Evolutionary conservation across 2,113 vertebrate genomes (phyloP).

Genomic region (Lophochroa leadbeateri): DNA sequence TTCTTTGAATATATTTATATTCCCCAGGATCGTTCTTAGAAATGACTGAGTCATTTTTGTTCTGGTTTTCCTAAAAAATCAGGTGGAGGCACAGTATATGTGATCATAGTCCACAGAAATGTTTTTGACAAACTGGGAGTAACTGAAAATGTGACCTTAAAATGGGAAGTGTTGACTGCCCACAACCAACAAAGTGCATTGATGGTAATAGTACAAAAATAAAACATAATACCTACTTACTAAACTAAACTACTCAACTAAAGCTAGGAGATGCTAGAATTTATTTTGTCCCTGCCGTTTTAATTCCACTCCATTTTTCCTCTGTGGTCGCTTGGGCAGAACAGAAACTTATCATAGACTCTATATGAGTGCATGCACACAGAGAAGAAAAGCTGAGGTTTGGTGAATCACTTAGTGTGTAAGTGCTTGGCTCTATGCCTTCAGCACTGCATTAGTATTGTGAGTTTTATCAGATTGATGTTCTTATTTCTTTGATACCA

Average conservation of each 20-base stretch:
- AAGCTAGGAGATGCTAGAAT: not conserved
- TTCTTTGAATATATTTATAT: not conserved
- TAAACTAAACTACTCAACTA: not conserved
- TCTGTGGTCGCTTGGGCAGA: not conserved
- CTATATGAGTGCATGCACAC: not conserved
- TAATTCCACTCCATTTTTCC: not conserved
- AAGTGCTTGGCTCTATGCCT: not conserved
- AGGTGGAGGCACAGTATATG: not conserved
- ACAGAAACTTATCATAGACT: not conserved
- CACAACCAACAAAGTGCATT: not conserved
- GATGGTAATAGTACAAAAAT: not conserved
- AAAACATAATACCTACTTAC: not conserved
- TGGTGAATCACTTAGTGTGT: not conserved
- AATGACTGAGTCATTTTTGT: not conserved
- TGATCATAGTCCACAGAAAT: not conserved
- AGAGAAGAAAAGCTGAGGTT: not conserved
- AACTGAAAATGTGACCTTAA: not conserved
- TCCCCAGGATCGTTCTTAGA: not conserved
- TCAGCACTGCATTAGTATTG: not conserved
- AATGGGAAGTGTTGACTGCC: not conserved
- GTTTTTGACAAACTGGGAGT: not conserved
- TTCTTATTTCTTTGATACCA: not conserved
- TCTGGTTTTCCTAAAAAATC: conserved; percentile 15
- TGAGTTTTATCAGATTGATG: not conserved
- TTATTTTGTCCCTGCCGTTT: not conserved